Percentiles rank a stretch among this genome's conserved stretches.
Evolutionary conservation across 2,888 invertebrate genomes (phyloP).

Genomic region (Stenodera caucasica): DNA sequence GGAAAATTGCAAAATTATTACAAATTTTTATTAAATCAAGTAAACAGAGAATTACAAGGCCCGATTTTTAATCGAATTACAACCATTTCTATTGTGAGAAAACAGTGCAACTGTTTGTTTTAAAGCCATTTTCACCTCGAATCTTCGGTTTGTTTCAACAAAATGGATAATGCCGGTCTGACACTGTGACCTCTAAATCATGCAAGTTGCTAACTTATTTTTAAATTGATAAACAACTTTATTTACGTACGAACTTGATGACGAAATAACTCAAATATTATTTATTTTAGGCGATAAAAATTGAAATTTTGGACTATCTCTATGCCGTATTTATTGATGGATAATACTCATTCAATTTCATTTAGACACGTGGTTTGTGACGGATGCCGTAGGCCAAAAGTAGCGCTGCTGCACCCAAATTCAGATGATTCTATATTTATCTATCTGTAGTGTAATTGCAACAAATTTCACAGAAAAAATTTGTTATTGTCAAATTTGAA

Average conservation of each 20-base stretch:
- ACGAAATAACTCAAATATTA: background rate
- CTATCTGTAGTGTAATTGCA: too few species aligned
- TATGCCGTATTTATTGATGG: too few species aligned
- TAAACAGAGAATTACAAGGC: conserved; percentile 41
- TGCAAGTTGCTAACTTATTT: background rate
- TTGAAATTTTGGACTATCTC: background rate
- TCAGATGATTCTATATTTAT: background rate
- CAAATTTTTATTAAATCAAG: background rate
- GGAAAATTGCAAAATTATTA: conserved; percentile 30
- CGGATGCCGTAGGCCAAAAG: background rate
- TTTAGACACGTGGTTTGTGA: background rate
- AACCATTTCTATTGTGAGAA: conserved; percentile 36
- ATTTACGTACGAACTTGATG: background rate
- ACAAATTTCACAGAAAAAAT: too few species aligned
- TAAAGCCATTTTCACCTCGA: conserved; percentile 33
- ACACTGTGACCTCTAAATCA: background rate
- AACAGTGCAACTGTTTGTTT: conserved; percentile 37
- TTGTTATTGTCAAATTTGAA: too few species aligned
- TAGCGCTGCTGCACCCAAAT: background rate
- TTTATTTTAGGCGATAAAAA: background rate
- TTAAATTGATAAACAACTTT: background rate
- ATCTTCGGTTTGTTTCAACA: background rate
- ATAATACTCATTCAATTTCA: too few species aligned
- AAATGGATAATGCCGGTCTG: too few species aligned
- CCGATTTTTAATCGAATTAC: conserved; percentile 34